A percentile compares a stretch with the other conserved stretches of the same genome.
phyloP scores from a whole-genome alignment of 1,140 invertebrate species.

The Musca vetustissima region DNA sequence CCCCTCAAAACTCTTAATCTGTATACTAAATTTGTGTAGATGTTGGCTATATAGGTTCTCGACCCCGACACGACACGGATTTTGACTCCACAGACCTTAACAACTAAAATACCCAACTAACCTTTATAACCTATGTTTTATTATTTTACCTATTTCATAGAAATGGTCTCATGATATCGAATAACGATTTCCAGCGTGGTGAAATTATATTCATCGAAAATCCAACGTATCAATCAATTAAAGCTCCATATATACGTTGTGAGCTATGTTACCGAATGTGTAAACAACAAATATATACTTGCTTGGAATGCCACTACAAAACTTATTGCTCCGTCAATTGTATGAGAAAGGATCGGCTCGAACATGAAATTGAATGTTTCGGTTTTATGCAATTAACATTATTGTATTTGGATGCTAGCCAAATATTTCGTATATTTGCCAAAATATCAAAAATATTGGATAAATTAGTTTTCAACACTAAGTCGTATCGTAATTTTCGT shows the following conservation, averaged over 20 bases:
- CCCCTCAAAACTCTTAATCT: no score
- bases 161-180: background rate
- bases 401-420: conserved; percentile 9
- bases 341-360: conserved; percentile 1
- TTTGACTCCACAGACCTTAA: no score
- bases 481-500: conserved; percentile 4
- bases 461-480: background rate
- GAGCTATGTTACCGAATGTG: conserved; percentile 9
- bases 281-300: conserved; percentile 13
- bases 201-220: conserved; percentile 16
- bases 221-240: background rate
- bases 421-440: conserved; percentile 14
- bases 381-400: conserved; percentile 22
- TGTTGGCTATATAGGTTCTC: no score
- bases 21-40: no score
- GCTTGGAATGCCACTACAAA: conserved; percentile 25
- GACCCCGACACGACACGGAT: no score
- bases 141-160: conserved; percentile 22
- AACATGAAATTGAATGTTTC: conserved; percentile 16
- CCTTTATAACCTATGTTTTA: background rate
- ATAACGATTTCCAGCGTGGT: background rate
- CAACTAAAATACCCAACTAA: no score
- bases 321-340: conserved; percentile 24
- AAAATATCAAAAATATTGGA: conserved; percentile 1
- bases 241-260: conserved; percentile 12